These are phyloP conservation scores for Campoplex nolae DNA, from an alignment of 2,888 invertebrate genomes.

Conservation along the genomic window DNA sequence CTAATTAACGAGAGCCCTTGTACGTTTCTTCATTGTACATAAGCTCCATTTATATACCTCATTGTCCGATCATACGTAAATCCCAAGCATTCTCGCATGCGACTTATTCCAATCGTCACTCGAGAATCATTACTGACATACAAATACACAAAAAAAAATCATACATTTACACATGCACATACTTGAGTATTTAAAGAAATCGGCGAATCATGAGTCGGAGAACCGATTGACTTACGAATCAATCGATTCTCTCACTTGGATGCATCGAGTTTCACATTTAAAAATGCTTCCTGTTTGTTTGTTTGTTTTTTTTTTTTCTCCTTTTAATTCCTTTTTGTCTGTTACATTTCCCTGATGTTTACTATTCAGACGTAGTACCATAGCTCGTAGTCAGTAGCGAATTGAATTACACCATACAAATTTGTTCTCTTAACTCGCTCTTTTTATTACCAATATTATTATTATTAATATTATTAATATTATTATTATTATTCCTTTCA, in stretches of 20 bases:
- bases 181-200: neutral
- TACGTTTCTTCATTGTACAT: neutral
- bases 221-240: slow-evolving; percentile 46
- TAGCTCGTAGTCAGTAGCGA: slow-evolving; percentile 72
- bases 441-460: slow-evolving; percentile 71
- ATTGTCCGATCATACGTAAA: slow-evolving; percentile 34
- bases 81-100: slow-evolving; percentile 42
- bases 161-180: neutral
- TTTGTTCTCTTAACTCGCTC: slow-evolving; percentile 73
- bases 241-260: slow-evolving; percentile 55
- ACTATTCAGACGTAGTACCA: slow-evolving; percentile 65
- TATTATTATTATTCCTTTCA: slow-evolving; percentile 48
- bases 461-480: slow-evolving; percentile 69
- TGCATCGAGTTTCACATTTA: slow-evolving; percentile 13
- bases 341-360: slow-evolving; percentile 51
- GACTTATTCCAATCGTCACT: slow-evolving; percentile 38
- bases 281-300: slow-evolving; percentile 63
- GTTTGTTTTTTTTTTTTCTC: slow-evolving; percentile 58
- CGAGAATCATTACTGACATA: neutral
- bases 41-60: slow-evolving; percentile 27
- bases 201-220: slow-evolving; percentile 15
- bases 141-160: neutral
- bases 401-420: slow-evolving; percentile 73
- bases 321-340: slow-evolving; percentile 58
- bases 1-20: slow-evolving; percentile 5